Evolutionary conservation across 23 tunicate species (phyloP).

Genomic region (Ciona savignyi): DNA sequence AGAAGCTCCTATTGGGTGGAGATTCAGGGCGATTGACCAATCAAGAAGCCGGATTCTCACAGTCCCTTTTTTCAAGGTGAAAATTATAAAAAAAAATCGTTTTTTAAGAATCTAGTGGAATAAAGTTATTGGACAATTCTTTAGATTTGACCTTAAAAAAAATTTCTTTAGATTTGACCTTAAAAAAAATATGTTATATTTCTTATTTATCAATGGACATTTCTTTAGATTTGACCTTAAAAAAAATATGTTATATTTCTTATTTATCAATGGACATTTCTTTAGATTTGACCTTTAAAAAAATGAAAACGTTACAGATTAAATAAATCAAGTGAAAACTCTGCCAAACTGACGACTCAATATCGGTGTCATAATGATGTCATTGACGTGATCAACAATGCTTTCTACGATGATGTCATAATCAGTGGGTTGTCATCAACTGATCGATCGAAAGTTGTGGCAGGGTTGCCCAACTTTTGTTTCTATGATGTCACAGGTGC

Average conservation of each 20-base stretch:
- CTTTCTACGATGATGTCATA: background rate
- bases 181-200: background rate
- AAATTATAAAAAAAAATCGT: background rate
- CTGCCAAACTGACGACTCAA: background rate
- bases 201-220: too few species aligned
- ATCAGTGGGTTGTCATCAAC: background rate
- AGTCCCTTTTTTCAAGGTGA: background rate
- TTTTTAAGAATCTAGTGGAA: background rate
- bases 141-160: background rate
- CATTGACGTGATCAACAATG: background rate
- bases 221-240: too few species aligned
- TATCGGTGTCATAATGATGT: background rate
- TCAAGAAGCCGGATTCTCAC: background rate
- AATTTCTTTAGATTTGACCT: background rate
- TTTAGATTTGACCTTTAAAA: too few species aligned
- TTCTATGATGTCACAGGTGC: background rate
- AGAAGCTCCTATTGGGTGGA: conserved; percentile 7
- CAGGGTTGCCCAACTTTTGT: background rate
- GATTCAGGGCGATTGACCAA: background rate
- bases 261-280: too few species aligned
- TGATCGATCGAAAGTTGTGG: background rate
- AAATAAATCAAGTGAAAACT: too few species aligned
- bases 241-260: too few species aligned
- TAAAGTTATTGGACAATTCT: background rate
- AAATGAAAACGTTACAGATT: too few species aligned